Evolutionary conservation across 1,140 invertebrate species (phyloP).

Genomic region (Zeugodacus cucurbitae): DNA sequence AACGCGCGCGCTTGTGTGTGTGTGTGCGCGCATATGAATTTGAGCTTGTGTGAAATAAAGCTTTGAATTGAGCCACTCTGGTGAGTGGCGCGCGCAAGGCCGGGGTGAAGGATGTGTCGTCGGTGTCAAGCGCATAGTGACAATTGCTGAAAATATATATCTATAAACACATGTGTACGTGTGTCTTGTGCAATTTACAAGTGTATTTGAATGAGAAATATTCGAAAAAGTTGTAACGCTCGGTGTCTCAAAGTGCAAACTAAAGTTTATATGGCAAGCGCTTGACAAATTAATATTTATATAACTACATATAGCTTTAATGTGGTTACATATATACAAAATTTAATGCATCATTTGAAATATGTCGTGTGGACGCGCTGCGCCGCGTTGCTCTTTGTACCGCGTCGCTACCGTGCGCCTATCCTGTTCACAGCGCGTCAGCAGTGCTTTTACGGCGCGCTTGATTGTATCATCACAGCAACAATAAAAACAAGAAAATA

Average conservation of each 20-base stretch:
- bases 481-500: background rate
- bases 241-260: background rate
- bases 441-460: background rate
- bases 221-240: background rate
- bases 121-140: background rate
- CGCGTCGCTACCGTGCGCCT: background rate
- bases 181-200: background rate
- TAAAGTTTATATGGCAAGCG: background rate
- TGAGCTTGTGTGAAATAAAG: conserved; percentile 15
- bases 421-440: background rate
- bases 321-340: background rate
- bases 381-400: background rate
- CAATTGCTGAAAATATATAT: background rate
- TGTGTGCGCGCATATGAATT: background rate
- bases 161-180: background rate
- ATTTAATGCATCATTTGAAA: background rate
- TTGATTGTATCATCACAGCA: background rate
- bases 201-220: background rate
- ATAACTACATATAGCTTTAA: background rate
- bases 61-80: background rate
- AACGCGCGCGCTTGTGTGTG: background rate
- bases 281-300: background rate
- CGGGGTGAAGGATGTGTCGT: conserved; percentile 14
- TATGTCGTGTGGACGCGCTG: background rate
- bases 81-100: background rate